Conservation (phyloP, 2,113 vertebrate genomes). For the Cygnus atratus region DNA sequence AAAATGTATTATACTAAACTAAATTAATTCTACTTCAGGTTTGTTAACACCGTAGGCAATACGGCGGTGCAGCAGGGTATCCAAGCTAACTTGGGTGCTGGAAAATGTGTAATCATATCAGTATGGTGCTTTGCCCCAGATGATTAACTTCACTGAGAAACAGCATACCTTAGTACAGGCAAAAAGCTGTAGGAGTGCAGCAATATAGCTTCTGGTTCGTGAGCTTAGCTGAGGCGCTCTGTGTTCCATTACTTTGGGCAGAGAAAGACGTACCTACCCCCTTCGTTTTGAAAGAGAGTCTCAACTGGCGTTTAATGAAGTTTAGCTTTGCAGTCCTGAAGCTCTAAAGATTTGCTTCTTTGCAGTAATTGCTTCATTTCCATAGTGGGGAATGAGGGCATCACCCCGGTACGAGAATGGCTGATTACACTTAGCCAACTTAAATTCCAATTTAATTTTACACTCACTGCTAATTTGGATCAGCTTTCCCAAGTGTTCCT, state of each 20-base stretch:
- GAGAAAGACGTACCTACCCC: not conserved
- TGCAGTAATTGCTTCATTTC: slow-evolving; percentile 33
- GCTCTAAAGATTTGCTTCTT: not conserved
- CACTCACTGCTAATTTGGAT: not conserved
- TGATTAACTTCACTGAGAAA: not conserved
- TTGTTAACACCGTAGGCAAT: not conserved
- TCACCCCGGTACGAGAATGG: not conserved
- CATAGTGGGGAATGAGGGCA: slow-evolving; percentile 16
- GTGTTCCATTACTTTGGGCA: not conserved
- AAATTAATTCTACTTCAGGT: not conserved
- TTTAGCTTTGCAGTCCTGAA: not conserved
- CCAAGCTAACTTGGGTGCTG: not conserved
- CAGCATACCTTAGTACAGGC: not conserved
- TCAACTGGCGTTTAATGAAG: not conserved
- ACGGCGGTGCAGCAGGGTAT: not conserved
- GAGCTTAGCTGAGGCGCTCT: not conserved
- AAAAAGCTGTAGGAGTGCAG: not conserved
- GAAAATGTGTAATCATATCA: not conserved
- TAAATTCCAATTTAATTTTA: slow-evolving; percentile 43
- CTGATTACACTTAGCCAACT: not conserved
- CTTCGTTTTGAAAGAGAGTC: not conserved
- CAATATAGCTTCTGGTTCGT: not conserved
- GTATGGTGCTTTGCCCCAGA: not conserved
- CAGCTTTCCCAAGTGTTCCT: not conserved
- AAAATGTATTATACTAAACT: not conserved